Base-by-base conservation (phyloP, 2,797 vertebrate genomes). In the Chanos chanos region DNA sequence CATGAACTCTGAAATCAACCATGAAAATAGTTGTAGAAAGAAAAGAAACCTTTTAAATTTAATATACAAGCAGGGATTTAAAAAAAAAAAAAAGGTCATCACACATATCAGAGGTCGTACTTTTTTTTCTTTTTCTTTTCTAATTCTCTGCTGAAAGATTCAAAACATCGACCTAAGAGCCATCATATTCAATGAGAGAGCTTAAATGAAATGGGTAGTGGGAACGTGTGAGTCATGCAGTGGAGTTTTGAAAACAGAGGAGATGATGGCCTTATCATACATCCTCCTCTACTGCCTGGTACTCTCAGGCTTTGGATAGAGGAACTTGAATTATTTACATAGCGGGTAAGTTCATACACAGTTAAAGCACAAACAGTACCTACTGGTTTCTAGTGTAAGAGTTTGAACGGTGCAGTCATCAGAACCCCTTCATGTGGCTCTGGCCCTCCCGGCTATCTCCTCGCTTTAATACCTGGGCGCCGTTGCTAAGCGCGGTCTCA, bases 381-480 rank as follows among this genome's bases (percentile, higher is more conserved):
- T 39, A 30, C 9, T 21, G 30, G 50, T 49, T 60, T 47, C 22
- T 28, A n/a, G 19, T 25, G 7, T 48, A 27, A 54, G 57, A 16
- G 60, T 28, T 33, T 64, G 55, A 48, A 45, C 52, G 61, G 19
- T 22, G 13, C 22, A 61, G 41, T 57, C 53, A 41, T 65, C 58
- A 58, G 33, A 66, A 62, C 39, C 61, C 64, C 61, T 53, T 50
- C 33, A 28, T 47, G 44, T 58, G 64, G 71, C 40, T 61, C 44
- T 63, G 27, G 72, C 31, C 58, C 66, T 61, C n/a, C 31, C 31
- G 16, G 76, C 50, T 78, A 71, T 70, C 55, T 40, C 47, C 81
- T 79, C 76, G 73, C 68, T 77, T 66, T 69, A 57, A 56, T 56
- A 47, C 44, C 54, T 39, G 1, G 53, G 45, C 60, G 45, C 30